Evolutionary conservation across 2,113 vertebrate genomes (phyloP).

Genomic region (Rallus limicola): DNA sequence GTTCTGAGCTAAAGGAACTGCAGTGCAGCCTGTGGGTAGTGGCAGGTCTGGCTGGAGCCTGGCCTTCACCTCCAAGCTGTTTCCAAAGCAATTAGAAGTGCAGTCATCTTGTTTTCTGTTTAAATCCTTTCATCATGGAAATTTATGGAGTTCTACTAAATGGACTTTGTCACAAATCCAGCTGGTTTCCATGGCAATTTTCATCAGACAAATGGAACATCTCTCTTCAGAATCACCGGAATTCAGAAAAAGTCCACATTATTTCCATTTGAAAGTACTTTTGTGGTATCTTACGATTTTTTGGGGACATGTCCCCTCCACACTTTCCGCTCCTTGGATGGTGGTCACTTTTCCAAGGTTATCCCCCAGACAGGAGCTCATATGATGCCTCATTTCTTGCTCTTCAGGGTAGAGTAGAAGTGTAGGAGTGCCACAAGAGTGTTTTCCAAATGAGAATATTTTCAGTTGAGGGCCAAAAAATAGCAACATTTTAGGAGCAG

Average conservation of each 20-base stretch:
- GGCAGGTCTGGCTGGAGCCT: background rate
- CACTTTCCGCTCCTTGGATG: background rate
- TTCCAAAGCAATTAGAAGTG: background rate
- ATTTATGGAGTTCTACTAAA: background rate
- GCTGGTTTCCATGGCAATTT: background rate
- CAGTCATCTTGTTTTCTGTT: background rate
- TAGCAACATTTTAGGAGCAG: background rate
- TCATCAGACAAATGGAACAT: background rate
- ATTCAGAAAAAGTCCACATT: background rate
- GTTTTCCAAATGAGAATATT: background rate
- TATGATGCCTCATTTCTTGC: background rate
- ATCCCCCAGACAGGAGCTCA: background rate
- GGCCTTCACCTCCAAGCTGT: background rate
- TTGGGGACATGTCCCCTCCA: background rate
- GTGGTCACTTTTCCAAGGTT: background rate
- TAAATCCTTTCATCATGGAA: background rate
- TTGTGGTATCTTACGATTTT: background rate
- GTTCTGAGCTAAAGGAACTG: background rate
- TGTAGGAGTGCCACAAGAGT: background rate
- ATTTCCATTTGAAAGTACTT: background rate
- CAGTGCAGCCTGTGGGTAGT: background rate
- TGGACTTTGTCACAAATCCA: background rate
- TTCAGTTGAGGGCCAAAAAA: background rate
- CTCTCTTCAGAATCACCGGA: background rate
- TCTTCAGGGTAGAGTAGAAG: background rate